phyloP scores from a whole-genome alignment of 2,797 vertebrate genomes.

The Yasuhikotakia modesta region DNA sequence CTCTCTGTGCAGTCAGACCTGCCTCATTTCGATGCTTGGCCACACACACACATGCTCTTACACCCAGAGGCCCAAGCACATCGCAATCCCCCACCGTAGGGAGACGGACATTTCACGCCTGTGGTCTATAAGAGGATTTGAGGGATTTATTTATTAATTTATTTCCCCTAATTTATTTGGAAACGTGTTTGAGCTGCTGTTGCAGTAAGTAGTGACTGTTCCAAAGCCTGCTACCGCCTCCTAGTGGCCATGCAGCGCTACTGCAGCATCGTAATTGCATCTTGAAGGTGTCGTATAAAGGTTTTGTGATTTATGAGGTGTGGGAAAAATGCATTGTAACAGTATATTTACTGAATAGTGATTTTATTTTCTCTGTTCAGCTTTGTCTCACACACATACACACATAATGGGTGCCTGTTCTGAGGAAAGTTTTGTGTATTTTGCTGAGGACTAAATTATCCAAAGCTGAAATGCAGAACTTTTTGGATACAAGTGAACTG shows the following conservation, averaged over 20 bases:
- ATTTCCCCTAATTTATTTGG: constrained; percentile 11
- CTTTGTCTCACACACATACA: background rate
- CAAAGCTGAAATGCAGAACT: too few relatives aligned
- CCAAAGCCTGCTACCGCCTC: constrained; percentile 69
- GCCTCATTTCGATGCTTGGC: constrained; percentile 28
- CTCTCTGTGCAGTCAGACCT: constrained; percentile 11
- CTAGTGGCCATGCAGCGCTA: constrained; percentile 62
- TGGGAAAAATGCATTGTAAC: constrained; percentile 62
- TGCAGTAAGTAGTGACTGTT: constrained; percentile 14
- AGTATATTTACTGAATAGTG: constrained; percentile 47
- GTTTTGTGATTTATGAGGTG: constrained; percentile 68
- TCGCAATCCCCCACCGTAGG: constrained; percentile 60
- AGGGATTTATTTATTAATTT: constrained; percentile 48
- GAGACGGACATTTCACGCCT: constrained; percentile 58
- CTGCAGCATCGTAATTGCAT: constrained; percentile 65
- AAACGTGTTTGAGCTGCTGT: constrained; percentile 41
- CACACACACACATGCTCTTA: constrained; percentile 31
- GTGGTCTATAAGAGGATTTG: constrained; percentile 62
- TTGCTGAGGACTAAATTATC: background rate
- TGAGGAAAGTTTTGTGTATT: background rate
- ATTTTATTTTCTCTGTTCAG: too few relatives aligned
- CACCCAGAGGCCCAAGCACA: constrained; percentile 42
- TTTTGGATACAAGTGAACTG: too few relatives aligned
- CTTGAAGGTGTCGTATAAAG: constrained; percentile 68
- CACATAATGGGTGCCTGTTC: background rate